These are phyloP conservation scores for Vulpes ferrilata DNA, from an alignment of 2,113 vertebrate species.

Conservation along the genomic window DNA sequence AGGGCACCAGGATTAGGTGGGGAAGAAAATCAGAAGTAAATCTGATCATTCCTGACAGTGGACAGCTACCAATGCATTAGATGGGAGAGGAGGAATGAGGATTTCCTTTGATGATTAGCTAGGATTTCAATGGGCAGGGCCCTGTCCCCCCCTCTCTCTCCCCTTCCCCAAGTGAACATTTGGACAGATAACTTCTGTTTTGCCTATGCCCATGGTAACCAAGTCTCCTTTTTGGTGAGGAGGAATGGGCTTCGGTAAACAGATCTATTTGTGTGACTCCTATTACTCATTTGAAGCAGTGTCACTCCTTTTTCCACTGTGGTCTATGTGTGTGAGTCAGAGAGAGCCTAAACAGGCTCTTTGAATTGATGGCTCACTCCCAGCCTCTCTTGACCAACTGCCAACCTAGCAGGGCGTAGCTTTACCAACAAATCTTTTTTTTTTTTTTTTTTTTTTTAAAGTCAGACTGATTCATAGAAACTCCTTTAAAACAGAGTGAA, in stretches of 20 bases:
- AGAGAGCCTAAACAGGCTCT: conserved; percentile 83
- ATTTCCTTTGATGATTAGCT: not conserved
- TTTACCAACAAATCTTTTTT: conserved; percentile 80
- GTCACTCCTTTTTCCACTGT: conserved; percentile 89
- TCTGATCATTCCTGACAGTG: not conserved
- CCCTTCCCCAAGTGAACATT: not conserved
- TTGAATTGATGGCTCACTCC: conserved; percentile 88
- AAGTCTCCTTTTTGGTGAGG: conserved; percentile 75
- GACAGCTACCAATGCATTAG: not conserved
- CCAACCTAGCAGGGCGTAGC: conserved; percentile 89
- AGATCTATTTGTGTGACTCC: conserved; percentile 85
- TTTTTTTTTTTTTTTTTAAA: conserved; percentile 82
- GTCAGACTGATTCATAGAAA: conserved; percentile 91
- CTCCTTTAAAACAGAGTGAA: conserved; percentile 88
- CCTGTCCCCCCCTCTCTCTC: no score
- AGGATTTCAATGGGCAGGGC: not conserved
- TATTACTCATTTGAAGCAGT: conserved; percentile 87
- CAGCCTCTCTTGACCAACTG: conserved; percentile 85
- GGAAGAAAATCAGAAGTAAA: not conserved
- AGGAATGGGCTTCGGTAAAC: conserved; percentile 85
- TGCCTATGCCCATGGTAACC: conserved; percentile 74
- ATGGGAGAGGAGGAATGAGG: not conserved
- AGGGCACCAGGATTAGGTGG: not conserved
- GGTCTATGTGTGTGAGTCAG: conserved; percentile 88
- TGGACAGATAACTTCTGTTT: not conserved